Conservation (phyloP, 2,797 vertebrate species). For the Myotis pilosus region DNA sequence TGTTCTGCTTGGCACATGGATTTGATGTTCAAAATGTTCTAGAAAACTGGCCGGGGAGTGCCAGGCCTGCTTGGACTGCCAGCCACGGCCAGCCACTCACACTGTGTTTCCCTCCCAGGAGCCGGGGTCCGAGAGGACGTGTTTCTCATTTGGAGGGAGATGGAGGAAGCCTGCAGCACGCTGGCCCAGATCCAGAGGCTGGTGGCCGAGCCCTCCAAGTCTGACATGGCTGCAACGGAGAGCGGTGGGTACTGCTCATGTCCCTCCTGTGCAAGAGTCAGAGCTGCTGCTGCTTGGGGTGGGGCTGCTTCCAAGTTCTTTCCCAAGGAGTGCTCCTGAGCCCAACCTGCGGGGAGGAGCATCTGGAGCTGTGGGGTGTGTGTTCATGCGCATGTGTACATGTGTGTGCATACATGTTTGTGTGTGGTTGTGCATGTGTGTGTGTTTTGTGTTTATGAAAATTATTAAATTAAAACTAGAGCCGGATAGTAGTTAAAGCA, state of each 20-base stretch:
- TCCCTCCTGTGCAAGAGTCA: neutral
- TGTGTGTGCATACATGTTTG: neutral
- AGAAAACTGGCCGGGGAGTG: neutral
- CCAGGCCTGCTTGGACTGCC: neutral
- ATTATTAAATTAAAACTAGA: neutral
- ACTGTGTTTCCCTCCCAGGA: constrained; percentile 72
- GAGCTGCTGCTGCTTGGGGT: neutral
- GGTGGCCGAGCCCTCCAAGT: constrained; percentile 64
- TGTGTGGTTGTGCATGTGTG: neutral
- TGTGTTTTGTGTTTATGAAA: neutral
- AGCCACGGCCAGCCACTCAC: neutral
- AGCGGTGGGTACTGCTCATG: constrained; percentile 49
- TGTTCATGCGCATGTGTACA: neutral
- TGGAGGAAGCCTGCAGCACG: constrained; percentile 84
- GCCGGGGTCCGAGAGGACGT: constrained; percentile 86
- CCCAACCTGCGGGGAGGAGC: neutral
- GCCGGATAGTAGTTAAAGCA: neutral
- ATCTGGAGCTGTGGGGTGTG: neutral
- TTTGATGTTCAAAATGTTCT: constrained; percentile 29
- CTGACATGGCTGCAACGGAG: neutral
- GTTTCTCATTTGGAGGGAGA: constrained; percentile 86
- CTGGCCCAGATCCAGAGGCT: constrained; percentile 81
- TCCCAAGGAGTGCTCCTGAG: neutral
- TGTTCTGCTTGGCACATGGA: neutral
- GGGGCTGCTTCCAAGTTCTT: neutral